phyloP scores from a whole-genome alignment of 2,888 invertebrate genomes.

The Thelaira solivaga region DNA sequence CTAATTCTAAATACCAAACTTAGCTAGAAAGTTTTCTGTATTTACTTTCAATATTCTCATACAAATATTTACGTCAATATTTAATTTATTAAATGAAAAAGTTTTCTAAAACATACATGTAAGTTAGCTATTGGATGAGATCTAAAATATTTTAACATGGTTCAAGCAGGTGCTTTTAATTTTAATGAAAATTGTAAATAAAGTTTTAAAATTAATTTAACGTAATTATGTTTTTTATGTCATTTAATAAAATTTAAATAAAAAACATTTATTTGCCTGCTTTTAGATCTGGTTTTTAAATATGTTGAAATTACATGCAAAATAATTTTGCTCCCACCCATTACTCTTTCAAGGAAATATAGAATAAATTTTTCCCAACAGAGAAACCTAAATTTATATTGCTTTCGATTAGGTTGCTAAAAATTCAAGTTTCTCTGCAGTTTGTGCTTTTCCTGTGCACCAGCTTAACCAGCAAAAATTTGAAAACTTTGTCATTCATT shows the following conservation, averaged over 20 bases:
- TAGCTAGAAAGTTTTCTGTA: conserved; percentile 1
- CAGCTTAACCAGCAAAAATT: neutral
- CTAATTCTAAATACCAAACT: neutral
- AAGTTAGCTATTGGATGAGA: neutral
- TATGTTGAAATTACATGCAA: neutral
- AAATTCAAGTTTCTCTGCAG: conserved; percentile 22
- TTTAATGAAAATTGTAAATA: neutral
- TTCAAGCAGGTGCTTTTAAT: too few species aligned
- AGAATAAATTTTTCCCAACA: neutral
- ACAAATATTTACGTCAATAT: conserved; percentile 20
- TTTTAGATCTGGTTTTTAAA: too few species aligned
- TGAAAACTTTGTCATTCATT: conserved; percentile 43
- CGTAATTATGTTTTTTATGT: too few species aligned
- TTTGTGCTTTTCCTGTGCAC: neutral
- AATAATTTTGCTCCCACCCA: neutral
- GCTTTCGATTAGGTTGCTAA: conserved; percentile 16
- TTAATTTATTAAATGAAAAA: conserved; percentile 21
- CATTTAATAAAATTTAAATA: too few species aligned
- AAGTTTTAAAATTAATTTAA: too few species aligned
- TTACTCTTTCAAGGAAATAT: conserved; percentile 9
- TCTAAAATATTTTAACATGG: neutral
- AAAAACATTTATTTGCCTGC: too few species aligned
- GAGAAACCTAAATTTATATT: conserved; percentile 25
- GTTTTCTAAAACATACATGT: neutral
- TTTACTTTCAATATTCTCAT: neutral